These are phyloP conservation scores for Tragulus kanchil DNA, from an alignment of 2,113 vertebrate species.

Conservation along the genomic window DNA sequence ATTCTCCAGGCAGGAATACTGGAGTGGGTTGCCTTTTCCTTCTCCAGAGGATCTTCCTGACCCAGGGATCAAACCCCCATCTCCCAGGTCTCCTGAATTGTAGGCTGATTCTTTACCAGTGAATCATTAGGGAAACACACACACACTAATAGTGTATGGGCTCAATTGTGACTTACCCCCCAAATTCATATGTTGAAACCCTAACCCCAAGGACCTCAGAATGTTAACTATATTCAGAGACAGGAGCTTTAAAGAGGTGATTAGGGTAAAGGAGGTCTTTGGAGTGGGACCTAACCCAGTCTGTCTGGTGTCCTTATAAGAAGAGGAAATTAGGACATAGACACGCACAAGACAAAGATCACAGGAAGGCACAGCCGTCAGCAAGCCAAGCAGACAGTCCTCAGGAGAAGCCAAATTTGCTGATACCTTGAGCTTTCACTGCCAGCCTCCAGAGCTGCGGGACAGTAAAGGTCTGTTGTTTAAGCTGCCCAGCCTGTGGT, in stretches of 20 bases:
- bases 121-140: background rate
- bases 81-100: background rate
- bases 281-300: background rate
- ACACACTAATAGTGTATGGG: accelerated
- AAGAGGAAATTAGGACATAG: background rate
- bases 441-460: background rate
- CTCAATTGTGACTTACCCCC: background rate
- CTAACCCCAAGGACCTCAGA: background rate
- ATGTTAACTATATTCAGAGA: background rate
- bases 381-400: background rate
- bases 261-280: background rate
- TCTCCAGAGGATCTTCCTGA: background rate
- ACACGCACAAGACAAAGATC: background rate
- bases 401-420: background rate
- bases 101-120: background rate
- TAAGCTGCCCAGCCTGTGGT: background rate
- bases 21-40: background rate
- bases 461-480: background rate
- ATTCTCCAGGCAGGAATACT: background rate
- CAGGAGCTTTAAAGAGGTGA: background rate
- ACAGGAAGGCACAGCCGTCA: accelerated
- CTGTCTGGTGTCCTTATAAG: background rate
- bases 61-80: background rate
- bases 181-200: accelerated
- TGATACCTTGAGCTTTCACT: background rate